Conservation (phyloP, 2,888 invertebrate species). For the Drosophila barbarae region DNA sequence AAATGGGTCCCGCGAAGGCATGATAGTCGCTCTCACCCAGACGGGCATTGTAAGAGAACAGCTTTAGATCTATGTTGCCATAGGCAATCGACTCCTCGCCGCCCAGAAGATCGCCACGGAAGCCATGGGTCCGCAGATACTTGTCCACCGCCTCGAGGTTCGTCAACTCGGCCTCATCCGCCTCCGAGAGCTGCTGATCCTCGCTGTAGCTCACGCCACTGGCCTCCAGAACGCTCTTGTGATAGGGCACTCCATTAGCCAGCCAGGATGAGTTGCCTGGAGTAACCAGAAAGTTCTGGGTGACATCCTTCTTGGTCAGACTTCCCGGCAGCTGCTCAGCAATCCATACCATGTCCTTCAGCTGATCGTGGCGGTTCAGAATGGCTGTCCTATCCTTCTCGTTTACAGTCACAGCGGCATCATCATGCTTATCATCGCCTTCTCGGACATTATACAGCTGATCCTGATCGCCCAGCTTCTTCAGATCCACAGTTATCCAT, state of each 20-base stretch:
- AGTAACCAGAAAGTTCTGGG: conserved; percentile 81
- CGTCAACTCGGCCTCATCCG: conserved; percentile 70
- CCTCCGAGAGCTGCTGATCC: conserved; percentile 59
- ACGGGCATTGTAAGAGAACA: conserved; percentile 77
- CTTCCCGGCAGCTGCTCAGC: conserved; percentile 88
- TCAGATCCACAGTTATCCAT: conserved; percentile 90
- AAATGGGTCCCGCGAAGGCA: conserved; percentile 79
- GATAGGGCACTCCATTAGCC: conserved; percentile 80
- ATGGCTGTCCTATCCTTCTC: conserved; percentile 69
- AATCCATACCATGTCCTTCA: conserved; percentile 83
- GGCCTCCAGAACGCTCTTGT: conserved; percentile 73
- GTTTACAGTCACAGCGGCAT: conserved; percentile 62
- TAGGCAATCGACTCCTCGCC: conserved; percentile 78
- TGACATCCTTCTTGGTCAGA: conserved; percentile 83
- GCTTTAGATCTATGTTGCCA: conserved; percentile 79
- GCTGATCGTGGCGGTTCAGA: conserved; percentile 64
- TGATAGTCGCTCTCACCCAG: conserved; percentile 77
- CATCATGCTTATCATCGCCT: conserved; percentile 68
- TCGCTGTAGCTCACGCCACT: conserved; percentile 70
- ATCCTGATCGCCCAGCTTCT: conserved; percentile 77
- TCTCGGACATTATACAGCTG: conserved; percentile 64
- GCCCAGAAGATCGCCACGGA: conserved; percentile 78
- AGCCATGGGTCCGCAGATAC: conserved; percentile 75
- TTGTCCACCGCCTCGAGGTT: conserved; percentile 77
- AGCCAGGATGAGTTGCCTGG: conserved; percentile 83